Base-by-base conservation (phyloP, 2,797 vertebrate species). In the Mormyrus proboscirostris region DNA sequence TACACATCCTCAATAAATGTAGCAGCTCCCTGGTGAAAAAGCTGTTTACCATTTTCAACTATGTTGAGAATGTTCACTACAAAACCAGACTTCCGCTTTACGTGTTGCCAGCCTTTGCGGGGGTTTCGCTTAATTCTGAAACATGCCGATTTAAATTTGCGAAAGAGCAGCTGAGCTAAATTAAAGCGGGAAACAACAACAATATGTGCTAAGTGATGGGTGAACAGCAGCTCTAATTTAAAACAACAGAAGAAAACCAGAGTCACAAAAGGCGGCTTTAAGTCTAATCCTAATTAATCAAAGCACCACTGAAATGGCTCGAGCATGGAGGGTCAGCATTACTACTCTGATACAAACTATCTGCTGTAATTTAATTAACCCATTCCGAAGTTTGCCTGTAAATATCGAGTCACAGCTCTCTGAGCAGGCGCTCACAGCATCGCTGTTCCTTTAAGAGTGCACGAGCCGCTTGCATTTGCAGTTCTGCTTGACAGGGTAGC, bases 371-470 rank as follows among this genome's bases (percentile, higher is more conserved):
- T 57, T 89, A 91, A 79, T 90, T 83, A 89, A 84, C 88, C 38
- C 86, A 90, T 89, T 92, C 65, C 19, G 57, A 89, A 22, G 50
- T 88, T 62, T 90, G 14, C 19, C 55, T 25, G 51, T 90, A 90
- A 91, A 90, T 90, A 90, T 89, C 89, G 38, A 89, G 91, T 87
- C 65, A 38, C 22, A 85, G 38, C 10, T 44, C 55, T 85, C 55
- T 55, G 76, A 10, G 14, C 22, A 38, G 69, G 69, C 0, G 69
- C 14, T 73, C 69, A 44, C 4, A 19, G 38, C 12, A 7, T 79
- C 6, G 16, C 16, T 44, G 33, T 44, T 41, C 73, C 38, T 79
- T 79, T 79, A 44, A 79, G 73, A n/a, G 33, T 8, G 38, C 33
- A 79, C 6, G 29, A 88, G 90, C 57, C 14, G 49, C 89, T n/a